phyloP scores from a whole-genome alignment of 2,888 invertebrate species.

The Agrochola circellaris region DNA sequence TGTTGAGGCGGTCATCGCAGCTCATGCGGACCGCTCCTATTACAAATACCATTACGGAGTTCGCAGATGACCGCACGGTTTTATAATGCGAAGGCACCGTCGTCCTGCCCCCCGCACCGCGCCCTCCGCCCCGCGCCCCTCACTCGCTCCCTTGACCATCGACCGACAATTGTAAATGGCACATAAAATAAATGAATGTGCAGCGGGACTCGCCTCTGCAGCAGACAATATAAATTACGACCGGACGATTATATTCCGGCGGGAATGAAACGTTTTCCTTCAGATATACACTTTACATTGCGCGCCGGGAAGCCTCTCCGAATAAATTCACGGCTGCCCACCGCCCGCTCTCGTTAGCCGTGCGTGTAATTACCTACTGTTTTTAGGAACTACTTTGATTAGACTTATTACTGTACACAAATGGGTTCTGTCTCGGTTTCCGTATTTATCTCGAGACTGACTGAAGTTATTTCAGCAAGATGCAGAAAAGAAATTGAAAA shows the following conservation, averaged over 20 bases:
- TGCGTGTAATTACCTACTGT: slow-evolving; percentile 84
- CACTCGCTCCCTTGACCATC: slow-evolving; percentile 90
- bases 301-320: slow-evolving; percentile 75
- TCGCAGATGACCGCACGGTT: slow-evolving; percentile 91
- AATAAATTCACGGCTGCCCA: slow-evolving; percentile 76
- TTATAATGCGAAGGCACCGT: slow-evolving; percentile 90
- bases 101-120: slow-evolving; percentile 76
- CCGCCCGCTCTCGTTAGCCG: slow-evolving; percentile 81
- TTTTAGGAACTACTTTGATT: slow-evolving; percentile 81
- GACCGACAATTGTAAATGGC: slow-evolving; percentile 92
- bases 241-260: slow-evolving; percentile 91
- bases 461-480: slow-evolving; percentile 33
- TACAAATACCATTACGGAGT: slow-evolving; percentile 89
- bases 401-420: slow-evolving; percentile 65
- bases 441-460: slow-evolving; percentile 45
- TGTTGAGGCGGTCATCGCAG: slow-evolving; percentile 83
- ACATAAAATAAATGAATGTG: slow-evolving; percentile 92
- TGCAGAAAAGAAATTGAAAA: not conserved
- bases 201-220: slow-evolving; percentile 91
- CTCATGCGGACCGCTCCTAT: slow-evolving; percentile 86
- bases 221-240: slow-evolving; percentile 92
- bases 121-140: slow-evolving; percentile 75
- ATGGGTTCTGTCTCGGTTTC: slow-evolving; percentile 51
- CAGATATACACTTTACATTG: slow-evolving; percentile 85
- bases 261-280: slow-evolving; percentile 90